Percentiles rank a stretch among this genome's conserved stretches.
Evolutionary conservation across 2,888 invertebrate species (phyloP).

Genomic region (Calameuta filiformis): DNA sequence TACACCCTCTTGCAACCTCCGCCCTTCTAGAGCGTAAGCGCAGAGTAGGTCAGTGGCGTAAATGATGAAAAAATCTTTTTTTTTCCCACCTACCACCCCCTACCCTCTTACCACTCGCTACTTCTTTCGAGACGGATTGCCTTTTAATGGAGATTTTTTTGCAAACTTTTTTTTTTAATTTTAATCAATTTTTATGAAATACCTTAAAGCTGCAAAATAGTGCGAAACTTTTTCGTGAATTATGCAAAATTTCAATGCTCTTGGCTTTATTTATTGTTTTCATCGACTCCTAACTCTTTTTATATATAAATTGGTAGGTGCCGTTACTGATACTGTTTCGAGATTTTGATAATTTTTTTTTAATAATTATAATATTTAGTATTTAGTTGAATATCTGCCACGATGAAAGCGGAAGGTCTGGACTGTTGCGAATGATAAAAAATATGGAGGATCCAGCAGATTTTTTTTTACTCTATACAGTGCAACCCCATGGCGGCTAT

Average conservation of each 20-base stretch:
- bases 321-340: neutral
- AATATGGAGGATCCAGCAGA: neutral
- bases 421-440: neutral
- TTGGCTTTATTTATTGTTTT: neutral
- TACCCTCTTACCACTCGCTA: neutral
- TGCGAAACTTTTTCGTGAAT: neutral
- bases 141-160: neutral
- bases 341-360: neutral
- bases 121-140: neutral
- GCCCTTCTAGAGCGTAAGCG: slow-evolving; percentile 24
- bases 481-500: slow-evolving; percentile 42
- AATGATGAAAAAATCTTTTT: slow-evolving; percentile 31
- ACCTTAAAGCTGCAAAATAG: neutral
- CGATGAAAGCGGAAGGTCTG: neutral
- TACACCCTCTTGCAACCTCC: slow-evolving; percentile 17
- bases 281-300: neutral
- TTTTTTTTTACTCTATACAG: neutral
- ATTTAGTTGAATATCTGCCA: neutral
- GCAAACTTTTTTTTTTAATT: neutral
- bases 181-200: neutral
- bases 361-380: neutral
- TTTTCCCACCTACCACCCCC: neutral
- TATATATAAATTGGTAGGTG: no score
- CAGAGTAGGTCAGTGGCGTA: slow-evolving; percentile 51
- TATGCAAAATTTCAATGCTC: neutral